Evolutionary conservation across 2,797 vertebrate species (phyloP), one percentile per base, ranked within the genome.

Genomic region (Carcharodon carcharias): DNA sequence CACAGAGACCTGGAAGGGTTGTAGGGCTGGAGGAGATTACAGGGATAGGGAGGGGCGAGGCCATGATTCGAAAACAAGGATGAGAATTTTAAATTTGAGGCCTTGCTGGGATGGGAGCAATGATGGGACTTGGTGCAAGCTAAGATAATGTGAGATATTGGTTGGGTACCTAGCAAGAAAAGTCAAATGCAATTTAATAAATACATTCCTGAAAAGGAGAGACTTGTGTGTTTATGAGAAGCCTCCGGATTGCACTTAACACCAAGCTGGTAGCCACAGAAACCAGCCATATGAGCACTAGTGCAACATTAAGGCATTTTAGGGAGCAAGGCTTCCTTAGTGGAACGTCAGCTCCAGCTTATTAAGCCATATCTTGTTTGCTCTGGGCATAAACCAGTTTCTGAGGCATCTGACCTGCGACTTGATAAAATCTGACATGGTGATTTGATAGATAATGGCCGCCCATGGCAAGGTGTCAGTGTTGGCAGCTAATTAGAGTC

Each of bases 401-500:
- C 40, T 5, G 67, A 95, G 67, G 50, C 11, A 5, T 56, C 65
- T 4, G 92, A 50, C 92, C 58, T 94, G 92, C 2, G 95, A 77
- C 69, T 96, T 77, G 69, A 97, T 97, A 95, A 97, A 97, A 97
- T 97, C 77, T 65, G 97, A 97, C 97, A 96, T 95, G 85, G 56
- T 97, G 97, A 97, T 96, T 97, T 97, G 97, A 97, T 96, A 96
- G 96, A 96, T 97, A 96, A 96, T 96, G 96, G 96, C 96, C 96
- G 97, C 97, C 97, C 95, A 4, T 54, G 67, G 94, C 94, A 54
- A 69, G 50, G 77, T 97, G 97, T 97, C 97, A 96, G 97, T 96
- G 31, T 96, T 97, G 97, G 97, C 96, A 96, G 80, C 96, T 97
- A 97, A 98, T 98, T 97, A 97, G 97, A 93, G 96, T 96, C 96